Percentiles rank a stretch among this genome's conserved stretches.
Conservation (phyloP, 1,140 invertebrate species). For the Heliothis subflexa region DNA sequence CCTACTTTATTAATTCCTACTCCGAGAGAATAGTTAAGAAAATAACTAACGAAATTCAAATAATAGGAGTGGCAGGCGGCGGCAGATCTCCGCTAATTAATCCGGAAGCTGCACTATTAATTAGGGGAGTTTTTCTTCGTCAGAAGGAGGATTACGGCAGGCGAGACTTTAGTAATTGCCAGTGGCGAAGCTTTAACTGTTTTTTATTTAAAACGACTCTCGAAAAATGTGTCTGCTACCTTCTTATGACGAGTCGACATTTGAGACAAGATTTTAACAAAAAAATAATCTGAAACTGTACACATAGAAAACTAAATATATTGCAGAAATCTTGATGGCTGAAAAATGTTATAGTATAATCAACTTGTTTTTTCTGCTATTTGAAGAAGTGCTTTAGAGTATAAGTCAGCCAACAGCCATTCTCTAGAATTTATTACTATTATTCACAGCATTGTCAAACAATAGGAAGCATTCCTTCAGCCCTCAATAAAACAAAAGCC, state of each 20-base stretch:
- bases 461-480: neutral
- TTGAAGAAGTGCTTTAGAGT: no score
- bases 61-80: conserved; percentile 53
- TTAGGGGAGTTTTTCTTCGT: conserved; percentile 78
- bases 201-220: conserved; percentile 43
- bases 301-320: no score
- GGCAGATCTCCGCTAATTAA: conserved; percentile 75
- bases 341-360: no score
- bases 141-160: conserved; percentile 66
- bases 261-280: neutral
- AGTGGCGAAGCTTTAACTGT: conserved; percentile 54
- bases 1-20: conserved; percentile 19
- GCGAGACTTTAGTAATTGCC: conserved; percentile 67
- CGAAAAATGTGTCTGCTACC: conserved; percentile 11
- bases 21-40: conserved; percentile 44
- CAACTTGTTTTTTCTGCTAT: no score
- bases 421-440: no score
- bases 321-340: no score
- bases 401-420: no score
- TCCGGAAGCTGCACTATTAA: conserved; percentile 75
- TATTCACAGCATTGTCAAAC: neutral
- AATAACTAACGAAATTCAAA: conserved; percentile 56
- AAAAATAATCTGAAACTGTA: no score
- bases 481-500: neutral
- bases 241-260: conserved; percentile 1